Evolutionary conservation across 2,888 invertebrate genomes (phyloP).

Genomic region (Hydriomena furcata): DNA sequence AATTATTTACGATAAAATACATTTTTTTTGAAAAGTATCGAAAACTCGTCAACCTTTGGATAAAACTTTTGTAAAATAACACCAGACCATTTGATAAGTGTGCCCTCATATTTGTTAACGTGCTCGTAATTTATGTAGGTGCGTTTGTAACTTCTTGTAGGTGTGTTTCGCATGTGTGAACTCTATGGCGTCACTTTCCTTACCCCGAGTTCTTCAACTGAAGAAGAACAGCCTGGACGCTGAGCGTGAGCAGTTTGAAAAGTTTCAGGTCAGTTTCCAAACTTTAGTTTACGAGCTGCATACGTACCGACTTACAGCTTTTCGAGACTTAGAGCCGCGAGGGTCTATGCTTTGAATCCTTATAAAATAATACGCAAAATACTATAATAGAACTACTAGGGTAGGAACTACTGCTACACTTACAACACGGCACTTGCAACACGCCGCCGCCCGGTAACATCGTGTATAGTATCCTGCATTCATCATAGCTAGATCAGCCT

Average conservation of each 20-base stretch:
- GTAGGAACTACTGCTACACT: too few relatives aligned
- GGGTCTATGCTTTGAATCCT: too few relatives aligned
- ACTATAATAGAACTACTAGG: too few relatives aligned
- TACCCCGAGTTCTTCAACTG: constrained; percentile 88
- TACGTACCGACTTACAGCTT: too few relatives aligned
- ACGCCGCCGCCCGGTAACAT: too few relatives aligned
- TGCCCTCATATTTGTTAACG: constrained; percentile 16
- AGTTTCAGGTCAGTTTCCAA: constrained; percentile 86
- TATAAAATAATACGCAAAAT: too few relatives aligned
- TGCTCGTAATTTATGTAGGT: constrained; percentile 17
- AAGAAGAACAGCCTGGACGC: constrained; percentile 90
- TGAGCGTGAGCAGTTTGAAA: constrained; percentile 93
- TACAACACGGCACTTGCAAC: too few relatives aligned
- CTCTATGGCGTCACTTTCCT: constrained; percentile 88
- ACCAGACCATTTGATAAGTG: not conserved
- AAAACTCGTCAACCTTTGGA: not conserved
- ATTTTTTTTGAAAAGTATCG: not conserved
- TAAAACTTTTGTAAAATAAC: not conserved
- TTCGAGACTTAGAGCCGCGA: too few relatives aligned
- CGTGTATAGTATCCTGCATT: too few relatives aligned
- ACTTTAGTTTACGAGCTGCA: too few relatives aligned
- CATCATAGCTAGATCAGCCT: too few relatives aligned
- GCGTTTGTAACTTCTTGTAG: constrained; percentile 44
- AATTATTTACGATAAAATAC: constrained; percentile 12
- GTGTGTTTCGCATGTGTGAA: constrained; percentile 61